These are phyloP conservation scores for Zele albiditarsus DNA, from an alignment of 2,888 invertebrate species.

Conservation along the genomic window DNA sequence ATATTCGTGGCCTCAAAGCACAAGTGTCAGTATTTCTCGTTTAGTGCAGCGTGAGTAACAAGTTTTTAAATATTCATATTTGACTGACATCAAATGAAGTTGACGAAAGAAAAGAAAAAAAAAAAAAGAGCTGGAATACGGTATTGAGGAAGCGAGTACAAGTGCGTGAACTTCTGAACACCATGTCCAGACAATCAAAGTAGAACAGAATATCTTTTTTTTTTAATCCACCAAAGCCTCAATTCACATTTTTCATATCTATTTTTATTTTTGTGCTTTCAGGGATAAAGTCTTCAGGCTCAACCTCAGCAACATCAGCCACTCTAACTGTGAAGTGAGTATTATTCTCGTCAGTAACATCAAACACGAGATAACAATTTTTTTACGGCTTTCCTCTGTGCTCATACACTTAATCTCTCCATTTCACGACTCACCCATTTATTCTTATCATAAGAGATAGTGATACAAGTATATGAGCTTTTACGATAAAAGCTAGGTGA, in stretches of 20 bases:
- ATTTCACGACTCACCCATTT: conserved; percentile 12
- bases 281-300: conserved; percentile 89
- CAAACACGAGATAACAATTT: conserved; percentile 45
- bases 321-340: conserved; percentile 88
- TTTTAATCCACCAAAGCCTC: conserved; percentile 15
- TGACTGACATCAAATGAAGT: neutral
- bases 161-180: neutral
- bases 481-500: conserved; percentile 9
- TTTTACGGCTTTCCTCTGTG: conserved; percentile 41
- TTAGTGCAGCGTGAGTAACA: neutral
- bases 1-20: no score
- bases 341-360: conserved; percentile 41
- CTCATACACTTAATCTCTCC: conserved; percentile 8
- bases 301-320: conserved; percentile 90
- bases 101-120: neutral
- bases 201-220: conserved; percentile 11
- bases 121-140: neutral
- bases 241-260: conserved; percentile 29
- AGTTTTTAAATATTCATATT: neutral
- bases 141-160: neutral
- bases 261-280: conserved; percentile 74
- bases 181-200: conserved; percentile 36
- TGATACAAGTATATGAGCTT: conserved; percentile 9
- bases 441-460: conserved; percentile 24
- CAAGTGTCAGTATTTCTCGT: no score